Evolutionary conservation across 2,797 vertebrate species (phyloP), one percentile per base, ranked within the genome.

Genomic region (Sebastes oblongus): DNA sequence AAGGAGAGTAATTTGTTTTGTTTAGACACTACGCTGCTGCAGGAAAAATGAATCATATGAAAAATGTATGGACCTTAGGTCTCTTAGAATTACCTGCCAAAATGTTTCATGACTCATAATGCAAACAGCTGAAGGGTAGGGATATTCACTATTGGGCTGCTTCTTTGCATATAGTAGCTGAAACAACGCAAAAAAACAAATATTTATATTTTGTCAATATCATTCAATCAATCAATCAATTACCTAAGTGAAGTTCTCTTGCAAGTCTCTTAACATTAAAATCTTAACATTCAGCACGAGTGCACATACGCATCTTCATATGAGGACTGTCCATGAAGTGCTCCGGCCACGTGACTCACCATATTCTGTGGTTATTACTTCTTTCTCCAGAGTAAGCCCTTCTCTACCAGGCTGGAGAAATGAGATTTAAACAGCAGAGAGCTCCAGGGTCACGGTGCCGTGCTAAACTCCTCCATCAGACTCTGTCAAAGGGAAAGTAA

Each of bases 1-100:
- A 87, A 73, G 83, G 74, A 81, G 80, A 78, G 88, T 84, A 85
- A 93, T 95, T 93, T 95, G 84, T 95, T 94, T 94, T 93, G 84
- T 93, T 94, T 89, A 91, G 93, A 91, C 91, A 80, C 73, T 42
- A 6, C 14, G 61, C 77, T 16, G 87, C 91, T 91, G 88, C 87
- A 78, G 89, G 92, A 89, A 85, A 91, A 90, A 93, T 93, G 62
- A 94, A 94, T 93, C 84, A 87, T 82, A 91, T 94, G 92, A 95
- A 94, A 94, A 94, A 94, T 95, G 92, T 89, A 93, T 91, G 82
- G 92, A 93, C 92, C 89, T 81, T 82, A 82, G 92, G 91, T 93
- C 86, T 89, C 75, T 86, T 85, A 88, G 92, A 95, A 96, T 94
- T 95, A 94, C 94, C 94, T 95, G 94, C 91, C 94, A 94, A 84